Conservation (phyloP, 2,888 invertebrate genomes). For the Sycophila texana region DNA sequence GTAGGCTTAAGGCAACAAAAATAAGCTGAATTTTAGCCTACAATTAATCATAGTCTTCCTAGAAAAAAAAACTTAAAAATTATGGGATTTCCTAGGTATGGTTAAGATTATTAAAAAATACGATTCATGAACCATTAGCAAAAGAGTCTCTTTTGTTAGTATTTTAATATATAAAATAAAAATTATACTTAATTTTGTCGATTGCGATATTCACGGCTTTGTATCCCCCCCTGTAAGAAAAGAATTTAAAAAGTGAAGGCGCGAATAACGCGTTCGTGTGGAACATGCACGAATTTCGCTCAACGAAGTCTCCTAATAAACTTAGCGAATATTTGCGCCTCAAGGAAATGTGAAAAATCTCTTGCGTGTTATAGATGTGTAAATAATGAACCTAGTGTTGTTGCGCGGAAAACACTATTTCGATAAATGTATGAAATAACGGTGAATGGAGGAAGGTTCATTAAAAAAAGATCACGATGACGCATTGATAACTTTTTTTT, state of each 20-base stretch:
- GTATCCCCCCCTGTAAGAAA: not conserved
- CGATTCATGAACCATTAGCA: not conserved
- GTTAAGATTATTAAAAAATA: constrained; percentile 40
- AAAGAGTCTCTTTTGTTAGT: constrained; percentile 41
- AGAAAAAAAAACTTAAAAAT: constrained; percentile 63
- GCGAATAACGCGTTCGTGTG: constrained; percentile 21
- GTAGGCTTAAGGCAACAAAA: constrained; percentile 55
- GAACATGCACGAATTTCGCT: constrained; percentile 47
- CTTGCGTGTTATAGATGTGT: constrained; percentile 15
- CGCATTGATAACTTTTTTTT: constrained; percentile 14
- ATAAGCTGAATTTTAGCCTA: constrained; percentile 70
- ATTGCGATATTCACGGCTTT: constrained; percentile 45
- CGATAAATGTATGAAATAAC: constrained; percentile 8
- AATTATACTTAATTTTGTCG: constrained; percentile 50
- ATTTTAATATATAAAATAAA: constrained; percentile 25
- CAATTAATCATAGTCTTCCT: constrained; percentile 76
- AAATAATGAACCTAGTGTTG: constrained; percentile 29
- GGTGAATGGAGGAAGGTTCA: not conserved
- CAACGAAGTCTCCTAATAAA: constrained; percentile 49
- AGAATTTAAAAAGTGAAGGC: not conserved
- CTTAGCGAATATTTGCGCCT: constrained; percentile 38
- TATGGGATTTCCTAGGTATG: constrained; percentile 55
- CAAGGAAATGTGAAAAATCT: constrained; percentile 16
- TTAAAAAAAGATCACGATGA: constrained; percentile 4
- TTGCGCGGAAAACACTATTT: constrained; percentile 49